phyloP scores from a whole-genome alignment of 2,797 vertebrate species.

The Myotis findleyi region DNA sequence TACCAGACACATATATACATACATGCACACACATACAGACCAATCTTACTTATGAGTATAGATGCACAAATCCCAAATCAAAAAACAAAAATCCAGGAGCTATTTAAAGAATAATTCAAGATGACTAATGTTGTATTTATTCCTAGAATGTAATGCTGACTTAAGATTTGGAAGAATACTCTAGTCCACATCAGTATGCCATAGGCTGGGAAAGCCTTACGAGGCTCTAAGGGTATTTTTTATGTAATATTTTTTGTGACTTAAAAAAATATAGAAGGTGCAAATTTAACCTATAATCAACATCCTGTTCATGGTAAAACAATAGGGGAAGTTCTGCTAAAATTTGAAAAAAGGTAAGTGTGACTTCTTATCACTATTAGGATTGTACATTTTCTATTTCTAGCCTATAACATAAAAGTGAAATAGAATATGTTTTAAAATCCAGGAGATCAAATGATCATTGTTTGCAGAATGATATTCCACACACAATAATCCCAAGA shows the following conservation, averaged over 20 bases:
- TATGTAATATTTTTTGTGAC: not conserved
- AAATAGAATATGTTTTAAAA: slow-evolving; percentile 31
- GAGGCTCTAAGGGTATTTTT: not conserved
- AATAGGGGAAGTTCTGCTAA: not conserved
- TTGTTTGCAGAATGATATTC: not conserved
- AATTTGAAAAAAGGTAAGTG: not conserved
- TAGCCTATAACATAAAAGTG: not conserved
- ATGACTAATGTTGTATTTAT: slow-evolving; percentile 13
- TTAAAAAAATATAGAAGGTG: not conserved
- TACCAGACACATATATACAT: not conserved
- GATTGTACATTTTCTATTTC: not conserved
- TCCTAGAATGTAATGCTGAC: not conserved
- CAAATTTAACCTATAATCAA: not conserved
- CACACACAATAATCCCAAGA: not conserved
- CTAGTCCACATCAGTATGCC: not conserved
- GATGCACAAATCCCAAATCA: slow-evolving; percentile 24
- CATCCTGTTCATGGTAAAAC: not conserved
- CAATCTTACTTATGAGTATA: not conserved
- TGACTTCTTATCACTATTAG: not conserved
- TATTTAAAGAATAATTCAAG: slow-evolving; percentile 49
- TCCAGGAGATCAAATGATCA: not conserved
- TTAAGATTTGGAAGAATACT: not conserved
- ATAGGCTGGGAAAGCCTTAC: not conserved
- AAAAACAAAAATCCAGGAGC: slow-evolving; percentile 27
- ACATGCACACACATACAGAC: not conserved